These are phyloP conservation scores for Theocolax elegans DNA, from an alignment of 1,140 invertebrate genomes.

Conservation along the genomic window DNA sequence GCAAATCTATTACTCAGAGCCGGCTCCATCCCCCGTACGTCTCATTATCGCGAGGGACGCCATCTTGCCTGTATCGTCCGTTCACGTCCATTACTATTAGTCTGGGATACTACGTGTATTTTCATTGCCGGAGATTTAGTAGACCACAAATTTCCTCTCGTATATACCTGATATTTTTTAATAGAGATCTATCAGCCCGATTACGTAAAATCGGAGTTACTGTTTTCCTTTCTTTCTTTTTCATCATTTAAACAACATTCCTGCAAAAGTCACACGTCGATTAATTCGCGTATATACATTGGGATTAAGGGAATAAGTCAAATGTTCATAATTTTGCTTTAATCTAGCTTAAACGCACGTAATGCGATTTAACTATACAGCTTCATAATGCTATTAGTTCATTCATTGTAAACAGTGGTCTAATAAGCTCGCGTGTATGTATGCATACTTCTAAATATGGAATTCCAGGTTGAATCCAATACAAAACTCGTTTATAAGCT, in stretches of 20 bases:
- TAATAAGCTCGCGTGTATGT: too few relatives aligned
- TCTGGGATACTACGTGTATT: not conserved
- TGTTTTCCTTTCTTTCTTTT: too few relatives aligned
- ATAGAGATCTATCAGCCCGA: too few relatives aligned
- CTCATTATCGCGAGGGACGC: constrained; percentile 55
- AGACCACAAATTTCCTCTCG: not conserved
- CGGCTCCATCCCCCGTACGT: constrained; percentile 47
- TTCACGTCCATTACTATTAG: constrained; percentile 34
- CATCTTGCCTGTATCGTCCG: constrained; percentile 35
- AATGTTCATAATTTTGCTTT: constrained; percentile 16
- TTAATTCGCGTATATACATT: too few relatives aligned
- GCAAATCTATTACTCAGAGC: constrained; percentile 62
- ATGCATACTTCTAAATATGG: too few relatives aligned
- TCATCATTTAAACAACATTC: too few relatives aligned
- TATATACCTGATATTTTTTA: too few relatives aligned
- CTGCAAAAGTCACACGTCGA: too few relatives aligned
- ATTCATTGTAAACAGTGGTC: not conserved
- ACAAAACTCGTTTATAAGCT: too few relatives aligned
- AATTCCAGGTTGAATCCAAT: too few relatives aligned
- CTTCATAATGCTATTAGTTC: constrained; percentile 2
- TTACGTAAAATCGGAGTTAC: too few relatives aligned
- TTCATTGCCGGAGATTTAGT: not conserved
- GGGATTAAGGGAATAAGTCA: constrained; percentile 2
- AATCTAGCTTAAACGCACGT: constrained; percentile 7
- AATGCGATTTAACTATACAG: constrained; percentile 26